A percentile compares a stretch with the other conserved stretches of the same genome.
phyloP scores from a whole-genome alignment of 2,113 vertebrate genomes.

The Barbus barbus region DNA sequence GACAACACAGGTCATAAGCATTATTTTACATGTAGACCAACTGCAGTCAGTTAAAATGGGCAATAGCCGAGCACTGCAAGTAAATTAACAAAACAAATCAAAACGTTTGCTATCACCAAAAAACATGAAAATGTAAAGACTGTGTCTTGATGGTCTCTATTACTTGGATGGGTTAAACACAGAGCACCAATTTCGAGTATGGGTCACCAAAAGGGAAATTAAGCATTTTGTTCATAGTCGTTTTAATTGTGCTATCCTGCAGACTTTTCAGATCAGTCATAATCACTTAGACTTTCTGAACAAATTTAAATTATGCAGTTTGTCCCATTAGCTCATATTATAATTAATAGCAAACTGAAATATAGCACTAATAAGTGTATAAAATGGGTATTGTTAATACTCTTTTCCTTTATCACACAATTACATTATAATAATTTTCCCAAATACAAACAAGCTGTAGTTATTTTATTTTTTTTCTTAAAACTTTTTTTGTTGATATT shows the following conservation, averaged over 20 bases:
- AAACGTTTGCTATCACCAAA: not conserved
- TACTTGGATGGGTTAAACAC: no score
- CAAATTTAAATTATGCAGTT: not conserved
- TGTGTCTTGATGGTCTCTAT: not conserved
- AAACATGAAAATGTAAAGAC: not conserved
- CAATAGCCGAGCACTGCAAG: not conserved
- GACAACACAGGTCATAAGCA: slow-evolving; percentile 29
- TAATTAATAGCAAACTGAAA: not conserved
- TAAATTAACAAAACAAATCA: not conserved
- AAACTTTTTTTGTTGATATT: not conserved
- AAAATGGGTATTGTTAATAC: not conserved
- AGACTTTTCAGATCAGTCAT: not conserved
- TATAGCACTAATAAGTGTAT: not conserved
- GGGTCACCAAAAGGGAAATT: not conserved
- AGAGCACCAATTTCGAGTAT: no score
- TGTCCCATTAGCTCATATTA: not conserved
- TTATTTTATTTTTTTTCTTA: not conserved
- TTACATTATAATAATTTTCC: not conserved
- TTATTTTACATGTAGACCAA: not conserved
- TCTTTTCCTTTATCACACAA: not conserved
- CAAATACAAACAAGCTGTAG: not conserved
- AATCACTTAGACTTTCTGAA: not conserved
- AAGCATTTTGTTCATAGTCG: not conserved
- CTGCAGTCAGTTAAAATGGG: not conserved
- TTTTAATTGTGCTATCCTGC: not conserved